Conservation (phyloP, 2,888 invertebrate genomes). For the Cataglyphis cursor region DNA sequence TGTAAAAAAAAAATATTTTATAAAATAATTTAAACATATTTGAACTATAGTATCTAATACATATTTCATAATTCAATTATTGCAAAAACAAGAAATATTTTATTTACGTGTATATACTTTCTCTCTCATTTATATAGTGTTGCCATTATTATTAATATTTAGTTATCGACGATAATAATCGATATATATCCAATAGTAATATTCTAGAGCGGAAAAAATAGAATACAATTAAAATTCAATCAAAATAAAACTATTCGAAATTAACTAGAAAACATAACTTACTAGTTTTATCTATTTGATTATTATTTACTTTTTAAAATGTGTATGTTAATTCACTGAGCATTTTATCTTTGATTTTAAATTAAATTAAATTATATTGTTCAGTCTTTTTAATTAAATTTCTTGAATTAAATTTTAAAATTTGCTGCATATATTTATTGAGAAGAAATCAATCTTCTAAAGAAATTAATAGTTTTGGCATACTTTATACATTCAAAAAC, state of each 20-base stretch:
- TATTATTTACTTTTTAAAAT: background rate
- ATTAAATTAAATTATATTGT: background rate
- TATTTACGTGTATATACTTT: background rate
- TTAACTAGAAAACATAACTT: background rate
- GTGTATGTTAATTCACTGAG: background rate
- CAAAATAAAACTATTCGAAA: background rate
- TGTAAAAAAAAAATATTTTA: slow-evolving; percentile 21
- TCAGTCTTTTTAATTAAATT: background rate
- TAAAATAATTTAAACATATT: background rate
- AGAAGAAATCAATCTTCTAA: background rate
- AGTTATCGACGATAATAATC: background rate
- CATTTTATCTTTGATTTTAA: background rate
- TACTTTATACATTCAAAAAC: background rate
- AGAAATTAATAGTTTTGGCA: background rate
- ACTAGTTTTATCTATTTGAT: background rate
- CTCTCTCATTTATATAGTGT: background rate
- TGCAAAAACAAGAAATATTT: background rate
- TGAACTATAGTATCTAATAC: background rate
- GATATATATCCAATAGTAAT: background rate
- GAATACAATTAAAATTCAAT: background rate
- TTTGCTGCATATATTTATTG: background rate
- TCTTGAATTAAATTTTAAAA: slow-evolving; percentile 13
- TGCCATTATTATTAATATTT: background rate
- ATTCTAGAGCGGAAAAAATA: background rate
- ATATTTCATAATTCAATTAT: background rate